Evolutionary conservation across 2,888 invertebrate genomes (phyloP), one percentile per base, ranked within the genome.

Genomic region (Drosophila mulleri): DNA sequence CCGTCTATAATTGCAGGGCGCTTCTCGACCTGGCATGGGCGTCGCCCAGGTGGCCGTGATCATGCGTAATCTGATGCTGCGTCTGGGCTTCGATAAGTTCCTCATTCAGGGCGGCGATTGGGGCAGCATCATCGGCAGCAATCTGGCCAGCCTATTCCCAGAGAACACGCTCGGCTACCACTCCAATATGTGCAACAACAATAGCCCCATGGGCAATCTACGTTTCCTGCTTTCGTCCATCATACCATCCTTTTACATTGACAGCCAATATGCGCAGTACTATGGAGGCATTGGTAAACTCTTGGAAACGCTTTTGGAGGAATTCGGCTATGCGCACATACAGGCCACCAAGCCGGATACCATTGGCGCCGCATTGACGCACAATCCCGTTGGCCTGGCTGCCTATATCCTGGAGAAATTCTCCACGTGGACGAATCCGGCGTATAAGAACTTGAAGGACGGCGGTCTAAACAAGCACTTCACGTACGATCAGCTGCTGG

Each of bases 351-450:
- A 97, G 91, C 98, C 98, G 14, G 98, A 98, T 88, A 97, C 98
- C 0, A 93, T 97, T 77, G 98, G 97, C 60, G 84, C 80, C n/a
- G 92, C 82, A 0, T 72, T 93, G 44, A 64, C 88, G 2, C 76
- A 92, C 39, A 92, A 91, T 75, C 98, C 98, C 0, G 94, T 96
- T 0, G 98, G 98, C 0, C 93, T 98, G 67, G 98, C 98, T 0
- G 96, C 96, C 0, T 98, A 98, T 88, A 96, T 98, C 61, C 92
- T 98, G 14, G 98, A 98, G 88, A 98, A 98, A 91, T 98, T 98
- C 93, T 95, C 94, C 88, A 95, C 86, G 4, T 96, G 93, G 96
- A 97, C 93, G 92, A 96, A 93, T 92, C 95, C 77, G 0, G 90
- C 91, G 0, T 93, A 93, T 83, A 93, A 91, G 45, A 85, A 92